phyloP scores from a whole-genome alignment of 2,797 vertebrate species.

The Platyrinchus mystaceus region DNA sequence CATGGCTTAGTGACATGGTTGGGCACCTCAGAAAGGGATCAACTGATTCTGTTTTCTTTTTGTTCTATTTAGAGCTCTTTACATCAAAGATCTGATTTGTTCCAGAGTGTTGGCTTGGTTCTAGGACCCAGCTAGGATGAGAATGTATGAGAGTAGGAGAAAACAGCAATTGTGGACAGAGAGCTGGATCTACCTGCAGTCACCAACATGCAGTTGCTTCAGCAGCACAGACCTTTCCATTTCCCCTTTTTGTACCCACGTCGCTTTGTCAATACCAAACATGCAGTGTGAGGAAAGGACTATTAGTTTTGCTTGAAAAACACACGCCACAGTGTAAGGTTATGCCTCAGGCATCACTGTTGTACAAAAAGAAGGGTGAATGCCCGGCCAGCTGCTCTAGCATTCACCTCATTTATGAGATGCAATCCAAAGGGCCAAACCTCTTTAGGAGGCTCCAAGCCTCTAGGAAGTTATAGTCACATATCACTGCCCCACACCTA shows the following conservation, averaged over 20 bases:
- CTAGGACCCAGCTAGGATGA: neutral
- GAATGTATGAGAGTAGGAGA: neutral
- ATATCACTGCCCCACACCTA: neutral
- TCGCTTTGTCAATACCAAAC: neutral
- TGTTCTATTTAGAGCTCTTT: neutral
- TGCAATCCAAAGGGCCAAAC: neutral
- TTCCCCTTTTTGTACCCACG: neutral
- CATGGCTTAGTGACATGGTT: neutral
- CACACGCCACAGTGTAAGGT: fast-evolving
- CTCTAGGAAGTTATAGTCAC: neutral
- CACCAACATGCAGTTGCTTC: neutral
- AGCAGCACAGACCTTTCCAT: neutral
- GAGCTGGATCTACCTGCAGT: neutral
- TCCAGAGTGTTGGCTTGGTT: neutral
- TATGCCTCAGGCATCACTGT: neutral
- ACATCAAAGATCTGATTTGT: neutral
- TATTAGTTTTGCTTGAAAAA: neutral
- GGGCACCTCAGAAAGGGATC: neutral
- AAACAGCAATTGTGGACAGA: neutral
- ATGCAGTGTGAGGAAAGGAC: neutral
- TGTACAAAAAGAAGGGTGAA: neutral
- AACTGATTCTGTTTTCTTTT: neutral
- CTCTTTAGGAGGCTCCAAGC: neutral
- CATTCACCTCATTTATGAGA: neutral
- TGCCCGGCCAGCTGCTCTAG: neutral